Evolutionary conservation across 2,797 vertebrate species (phyloP).

Genomic region (Passerculus sandwichensis): DNA sequence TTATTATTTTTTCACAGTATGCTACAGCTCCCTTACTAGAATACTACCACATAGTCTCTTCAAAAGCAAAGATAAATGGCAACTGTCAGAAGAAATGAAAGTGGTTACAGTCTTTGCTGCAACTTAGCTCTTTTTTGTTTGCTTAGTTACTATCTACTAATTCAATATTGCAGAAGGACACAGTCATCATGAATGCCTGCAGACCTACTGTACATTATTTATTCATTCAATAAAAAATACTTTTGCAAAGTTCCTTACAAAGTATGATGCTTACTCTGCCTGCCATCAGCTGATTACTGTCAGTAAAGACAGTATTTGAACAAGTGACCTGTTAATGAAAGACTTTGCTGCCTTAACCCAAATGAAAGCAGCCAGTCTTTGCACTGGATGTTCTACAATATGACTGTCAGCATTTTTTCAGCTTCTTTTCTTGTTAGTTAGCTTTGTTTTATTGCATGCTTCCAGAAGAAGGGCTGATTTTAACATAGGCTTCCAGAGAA

Average conservation of each 20-base stretch:
- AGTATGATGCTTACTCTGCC: not conserved
- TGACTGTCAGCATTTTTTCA: not conserved
- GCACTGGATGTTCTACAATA: not conserved
- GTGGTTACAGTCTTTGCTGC: not conserved
- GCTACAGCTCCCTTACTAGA: constrained; percentile 7
- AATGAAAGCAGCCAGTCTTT: not conserved
- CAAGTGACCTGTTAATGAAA: not conserved
- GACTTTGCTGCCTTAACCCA: not conserved
- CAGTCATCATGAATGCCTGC: not conserved
- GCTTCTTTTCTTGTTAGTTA: not conserved
- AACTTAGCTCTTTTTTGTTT: constrained; percentile 19
- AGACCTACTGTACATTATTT: not conserved
- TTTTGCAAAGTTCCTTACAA: not conserved
- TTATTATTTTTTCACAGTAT: constrained; percentile 39
- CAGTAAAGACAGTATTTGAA: not conserved
- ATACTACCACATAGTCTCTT: not conserved
- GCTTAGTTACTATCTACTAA: not conserved
- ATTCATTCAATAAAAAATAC: not conserved
- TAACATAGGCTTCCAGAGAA: not conserved
- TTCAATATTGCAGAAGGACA: not conserved
- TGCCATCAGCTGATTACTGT: not conserved
- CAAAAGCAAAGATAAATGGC: constrained; percentile 27
- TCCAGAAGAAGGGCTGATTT: constrained; percentile 11
- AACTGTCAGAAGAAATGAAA: constrained; percentile 9
- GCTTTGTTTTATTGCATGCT: not conserved